Percentiles rank a stretch among this genome's conserved stretches.
phyloP scores from a whole-genome alignment of 2,888 invertebrate genomes.

The Drosophila dives region DNA sequence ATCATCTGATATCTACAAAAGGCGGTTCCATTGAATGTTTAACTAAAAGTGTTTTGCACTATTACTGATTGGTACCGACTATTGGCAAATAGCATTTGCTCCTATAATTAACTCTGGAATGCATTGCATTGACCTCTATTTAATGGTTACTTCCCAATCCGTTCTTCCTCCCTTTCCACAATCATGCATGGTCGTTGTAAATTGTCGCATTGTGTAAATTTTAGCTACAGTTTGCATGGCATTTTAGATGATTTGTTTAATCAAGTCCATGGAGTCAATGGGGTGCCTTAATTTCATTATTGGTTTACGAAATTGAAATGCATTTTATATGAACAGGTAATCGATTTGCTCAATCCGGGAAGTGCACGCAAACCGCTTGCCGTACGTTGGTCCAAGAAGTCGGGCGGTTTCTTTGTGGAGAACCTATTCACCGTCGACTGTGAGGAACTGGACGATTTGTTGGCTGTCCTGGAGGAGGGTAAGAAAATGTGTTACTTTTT shows the following conservation, averaged over 20 bases:
- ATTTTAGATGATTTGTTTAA: conserved; percentile 78
- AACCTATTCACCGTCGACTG: conserved; percentile 98
- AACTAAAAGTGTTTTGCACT: conserved; percentile 43
- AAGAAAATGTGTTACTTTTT: conserved; percentile 44
- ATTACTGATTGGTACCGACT: conserved; percentile 33
- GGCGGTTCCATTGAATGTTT: conserved; percentile 33
- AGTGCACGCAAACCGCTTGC: conserved; percentile 91
- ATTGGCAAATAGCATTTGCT: conserved; percentile 43
- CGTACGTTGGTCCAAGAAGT: conserved; percentile 97
- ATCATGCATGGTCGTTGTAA: conserved; percentile 3
- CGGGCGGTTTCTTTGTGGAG: conserved; percentile 96
- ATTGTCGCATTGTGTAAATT: conserved; percentile 55
- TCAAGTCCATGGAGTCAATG: not conserved
- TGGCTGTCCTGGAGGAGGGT: conserved; percentile 98
- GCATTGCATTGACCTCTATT: conserved; percentile 67
- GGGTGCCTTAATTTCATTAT: conserved; percentile 43
- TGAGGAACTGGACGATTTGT: conserved; percentile 95
- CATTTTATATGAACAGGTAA: conserved; percentile 88
- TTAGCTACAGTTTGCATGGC: conserved; percentile 65
- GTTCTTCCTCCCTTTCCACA: not conserved
- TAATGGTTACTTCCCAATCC: conserved; percentile 42
- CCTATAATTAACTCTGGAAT: conserved; percentile 27
- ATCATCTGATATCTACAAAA: conserved; percentile 16
- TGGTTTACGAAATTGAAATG: conserved; percentile 64
- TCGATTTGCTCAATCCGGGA: conserved; percentile 96